A percentile compares a stretch with the other conserved stretches of the same genome.
Evolutionary conservation across 1,140 invertebrate genomes (phyloP).

Genomic region (Chrysoperla carnea): DNA sequence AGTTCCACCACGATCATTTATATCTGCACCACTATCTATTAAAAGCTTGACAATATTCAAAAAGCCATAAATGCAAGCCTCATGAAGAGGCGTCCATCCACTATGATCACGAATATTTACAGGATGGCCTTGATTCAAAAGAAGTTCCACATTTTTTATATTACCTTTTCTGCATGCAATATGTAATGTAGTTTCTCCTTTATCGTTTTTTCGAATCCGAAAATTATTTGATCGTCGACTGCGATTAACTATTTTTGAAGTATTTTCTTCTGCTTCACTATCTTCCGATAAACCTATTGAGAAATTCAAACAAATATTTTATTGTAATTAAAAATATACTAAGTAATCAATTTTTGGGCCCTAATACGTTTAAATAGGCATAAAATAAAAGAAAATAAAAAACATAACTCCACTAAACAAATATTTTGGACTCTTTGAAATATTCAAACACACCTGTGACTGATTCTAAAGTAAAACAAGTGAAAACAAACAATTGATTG

Average conservation of each 20-base stretch:
- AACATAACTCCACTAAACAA: no score
- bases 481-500: no score
- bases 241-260: conserved; percentile 16
- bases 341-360: background rate
- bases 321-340: no score
- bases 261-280: conserved; percentile 23
- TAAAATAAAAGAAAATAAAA: no score
- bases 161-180: conserved; percentile 77
- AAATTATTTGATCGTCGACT: conserved; percentile 23
- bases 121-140: conserved; percentile 67
- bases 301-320: background rate
- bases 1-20: conserved; percentile 73
- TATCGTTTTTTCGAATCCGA: conserved; percentile 54
- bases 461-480: no score
- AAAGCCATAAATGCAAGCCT: conserved; percentile 75
- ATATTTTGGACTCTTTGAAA: no score
- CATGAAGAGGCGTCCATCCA: conserved; percentile 90
- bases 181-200: conserved; percentile 84
- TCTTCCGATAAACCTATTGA: conserved; percentile 31
- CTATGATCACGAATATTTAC: conserved; percentile 72
- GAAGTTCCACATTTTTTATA: conserved; percentile 43
- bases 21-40: conserved; percentile 59
- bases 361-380: no score
- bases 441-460: no score
- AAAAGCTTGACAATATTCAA: conserved; percentile 60